These are phyloP conservation scores for Bombycilla garrulus DNA, from an alignment of 2,113 vertebrate species.

Conservation along the genomic window DNA sequence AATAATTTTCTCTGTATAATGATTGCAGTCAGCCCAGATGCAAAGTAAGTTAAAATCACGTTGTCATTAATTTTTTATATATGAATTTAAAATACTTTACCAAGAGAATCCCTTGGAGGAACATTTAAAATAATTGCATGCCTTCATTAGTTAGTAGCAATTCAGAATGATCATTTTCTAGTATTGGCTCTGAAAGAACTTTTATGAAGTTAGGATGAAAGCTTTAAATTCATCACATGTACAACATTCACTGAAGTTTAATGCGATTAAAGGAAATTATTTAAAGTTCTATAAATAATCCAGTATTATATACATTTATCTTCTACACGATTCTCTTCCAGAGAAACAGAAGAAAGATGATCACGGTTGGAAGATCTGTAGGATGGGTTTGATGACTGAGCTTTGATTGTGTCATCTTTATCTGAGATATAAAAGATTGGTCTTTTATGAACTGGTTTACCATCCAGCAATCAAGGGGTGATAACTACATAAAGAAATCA, in stretches of 20 bases:
- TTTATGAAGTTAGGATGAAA: constrained; percentile 43
- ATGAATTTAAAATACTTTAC: constrained; percentile 66
- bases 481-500: neutral
- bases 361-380: neutral
- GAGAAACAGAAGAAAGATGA: neutral
- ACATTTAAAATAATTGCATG: constrained; percentile 62
- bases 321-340: neutral
- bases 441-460: neutral
- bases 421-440: neutral
- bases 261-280: constrained; percentile 15
- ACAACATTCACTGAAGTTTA: constrained; percentile 30
- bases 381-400: neutral
- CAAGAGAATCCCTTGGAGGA: constrained; percentile 52
- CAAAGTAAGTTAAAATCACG: constrained; percentile 15
- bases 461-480: neutral
- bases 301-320: neutral
- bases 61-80: constrained; percentile 61
- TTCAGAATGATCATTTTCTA: neutral
- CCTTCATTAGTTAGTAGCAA: constrained; percentile 42
- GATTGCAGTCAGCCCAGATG: constrained; percentile 21
- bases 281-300: constrained; percentile 22
- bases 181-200: constrained; percentile 25
- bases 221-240: constrained; percentile 13
- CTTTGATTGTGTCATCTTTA: neutral
- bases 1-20: constrained; percentile 24